Evolutionary conservation across 2,797 vertebrate species (phyloP).

Genomic region (Aphelocoma californica): DNA sequence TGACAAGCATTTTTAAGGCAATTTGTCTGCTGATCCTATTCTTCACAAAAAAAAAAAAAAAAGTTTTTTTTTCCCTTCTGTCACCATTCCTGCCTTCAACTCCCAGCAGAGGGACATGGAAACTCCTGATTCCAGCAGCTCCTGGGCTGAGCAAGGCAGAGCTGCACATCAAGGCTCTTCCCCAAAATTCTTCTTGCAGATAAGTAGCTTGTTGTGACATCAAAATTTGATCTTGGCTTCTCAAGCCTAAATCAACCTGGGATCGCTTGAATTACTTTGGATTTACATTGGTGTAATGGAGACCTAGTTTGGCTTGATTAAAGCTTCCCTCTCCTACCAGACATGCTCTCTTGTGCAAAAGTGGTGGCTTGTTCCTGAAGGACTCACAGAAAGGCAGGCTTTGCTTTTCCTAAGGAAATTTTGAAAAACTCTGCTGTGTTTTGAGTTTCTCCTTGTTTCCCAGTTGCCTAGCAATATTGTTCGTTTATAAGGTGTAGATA

Average conservation of each 20-base stretch:
- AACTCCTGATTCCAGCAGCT: neutral
- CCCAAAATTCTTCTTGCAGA: neutral
- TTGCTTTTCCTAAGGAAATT: neutral
- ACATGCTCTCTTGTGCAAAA: neutral
- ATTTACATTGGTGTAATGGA: neutral
- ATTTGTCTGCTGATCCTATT: neutral
- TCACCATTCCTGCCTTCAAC: neutral
- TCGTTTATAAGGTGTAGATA: neutral
- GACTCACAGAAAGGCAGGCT: neutral
- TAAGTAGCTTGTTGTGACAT: neutral
- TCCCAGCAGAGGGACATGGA: neutral
- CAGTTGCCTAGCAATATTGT: neutral
- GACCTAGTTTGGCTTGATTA: neutral
- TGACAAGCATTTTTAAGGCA: neutral
- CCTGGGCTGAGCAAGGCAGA: neutral
- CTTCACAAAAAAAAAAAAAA: neutral
- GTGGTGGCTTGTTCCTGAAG: neutral
- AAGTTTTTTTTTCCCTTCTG: fast-evolving
- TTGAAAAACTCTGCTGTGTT: neutral
- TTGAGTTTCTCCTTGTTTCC: neutral
- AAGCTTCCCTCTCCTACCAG: neutral
- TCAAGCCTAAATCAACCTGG: neutral
- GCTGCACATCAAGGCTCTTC: neutral
- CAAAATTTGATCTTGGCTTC: neutral
- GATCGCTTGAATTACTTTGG: neutral